Percentiles rank a stretch among this genome's conserved stretches.
Evolutionary conservation across 53 echinoderm and acorn worm species (phyloP).

Genomic region (Zoroaster sp.): DNA sequence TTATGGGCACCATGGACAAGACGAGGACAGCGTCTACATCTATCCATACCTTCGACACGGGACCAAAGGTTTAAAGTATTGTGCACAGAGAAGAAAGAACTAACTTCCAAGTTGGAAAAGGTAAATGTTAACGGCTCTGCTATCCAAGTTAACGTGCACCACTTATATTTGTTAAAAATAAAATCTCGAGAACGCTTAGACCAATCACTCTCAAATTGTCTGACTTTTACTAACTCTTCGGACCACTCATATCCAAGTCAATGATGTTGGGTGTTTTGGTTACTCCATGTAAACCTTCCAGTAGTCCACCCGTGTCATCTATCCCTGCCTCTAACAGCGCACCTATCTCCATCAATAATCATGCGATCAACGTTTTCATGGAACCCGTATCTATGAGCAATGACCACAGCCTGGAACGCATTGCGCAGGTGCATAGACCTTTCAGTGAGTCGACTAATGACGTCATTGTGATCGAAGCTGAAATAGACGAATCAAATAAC

Average conservation of each 20-base stretch:
- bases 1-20: conserved; percentile 76
- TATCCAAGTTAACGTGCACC: too few relatives aligned
- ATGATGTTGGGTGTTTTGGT: too few relatives aligned
- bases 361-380: conserved; percentile 18
- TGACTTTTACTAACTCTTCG: too few relatives aligned
- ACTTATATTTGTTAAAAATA: too few relatives aligned
- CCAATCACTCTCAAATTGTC: too few relatives aligned
- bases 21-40: conserved; percentile 65
- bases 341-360: conserved; percentile 26
- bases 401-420: conserved; percentile 47
- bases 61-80: conserved; percentile 65
- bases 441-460: conserved; percentile 60
- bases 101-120: conserved; percentile 71
- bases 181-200: too few relatives aligned
- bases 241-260: too few relatives aligned
- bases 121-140: too few relatives aligned
- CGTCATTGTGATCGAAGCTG: not conserved
- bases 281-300: not conserved
- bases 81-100: conserved; percentile 73
- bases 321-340: conserved; percentile 38
- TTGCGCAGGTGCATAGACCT: conserved; percentile 79
- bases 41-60: conserved; percentile 71
- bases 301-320: not conserved
- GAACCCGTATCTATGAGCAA: not conserved
- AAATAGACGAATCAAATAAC: not conserved